Evolutionary conservation across 1,140 invertebrate species (phyloP), one percentile per base, ranked within the genome.

Genomic region (Macrotrachela quadricornifera): DNA sequence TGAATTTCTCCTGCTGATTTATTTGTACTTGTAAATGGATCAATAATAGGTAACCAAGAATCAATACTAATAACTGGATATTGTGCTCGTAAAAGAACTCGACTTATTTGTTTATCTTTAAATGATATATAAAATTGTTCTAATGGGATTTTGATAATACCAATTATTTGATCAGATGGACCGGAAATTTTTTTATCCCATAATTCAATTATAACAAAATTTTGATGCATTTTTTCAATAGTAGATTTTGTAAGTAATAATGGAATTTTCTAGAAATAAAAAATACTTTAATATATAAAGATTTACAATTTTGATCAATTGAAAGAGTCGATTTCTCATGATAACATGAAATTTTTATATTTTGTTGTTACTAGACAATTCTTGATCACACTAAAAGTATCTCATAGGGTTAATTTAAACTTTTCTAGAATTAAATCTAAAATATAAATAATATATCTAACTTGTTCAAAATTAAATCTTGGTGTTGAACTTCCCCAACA

Each of bases 41-140:
- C 62, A 21, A 64, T 56, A 14, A 69, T 59, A 14, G 65, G 63
- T 50, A 69, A 48, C 48, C 62, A 64, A 57, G 62, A 63, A 55
- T 70, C 66, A 40, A 67, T 57, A 11, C 63, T 58, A 46, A 67
- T 61, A 42, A 70, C 63, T 21, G 68, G 68, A 60, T 66, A 61
- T 51, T 47, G 21, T 48, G 21, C 21, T 30, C 21, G 2, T 8
- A 30, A 30, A 4, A 30, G 8, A 30, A 30, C 21, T 30, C 21
- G 21, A 30, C 21, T 30, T 4, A 30, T 30, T 30, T 30, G 21
- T 30, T 30, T 30, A 44, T 69, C 66, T 17, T 64, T 55, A 48
- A 64, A 66, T 41, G 67, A 68, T 59, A 69, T 60, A 58, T 65
- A 70, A 52, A 70, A 69, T 59, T 68, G 66, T 54, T 69, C 66